Base-by-base conservation (phyloP, 2,888 invertebrate species). In the Cantharis rustica region DNA sequence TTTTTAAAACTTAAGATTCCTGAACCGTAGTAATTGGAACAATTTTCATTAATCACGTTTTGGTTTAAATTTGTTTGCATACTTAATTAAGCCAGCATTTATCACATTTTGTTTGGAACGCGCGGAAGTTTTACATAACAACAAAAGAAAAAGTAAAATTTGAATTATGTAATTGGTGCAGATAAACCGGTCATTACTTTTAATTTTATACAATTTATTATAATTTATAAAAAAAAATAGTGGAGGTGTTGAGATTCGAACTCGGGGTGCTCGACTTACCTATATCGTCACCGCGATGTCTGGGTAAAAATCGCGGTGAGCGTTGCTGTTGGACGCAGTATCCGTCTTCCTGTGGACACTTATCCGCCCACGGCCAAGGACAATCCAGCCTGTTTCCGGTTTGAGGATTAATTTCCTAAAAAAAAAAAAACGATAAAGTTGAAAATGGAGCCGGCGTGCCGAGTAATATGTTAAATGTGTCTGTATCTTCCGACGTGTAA, bases 301-400 rank as follows among this genome's bases (percentile, higher is more conserved):
- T 84, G 9, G 87, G 86, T 64, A 88, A 85, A 83, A 90, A 90
- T 78, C 90, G 86, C 7, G 90, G 90, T 3, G 90, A 90, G 79
- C 89, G 89, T 75, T 87, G 84, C 66, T 86, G 85, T 70, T 87
- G 87, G 26, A 87, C 77, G 76, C 86, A 87, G 79, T 85, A 87
- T 75, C 87, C 87, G 78, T 88, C 88, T 77, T 88, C 87, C 76
- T 86, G 85, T 13, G 86, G 83, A 77, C 87, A 86, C 79, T 90
- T 89, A 71, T 89, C 88, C 71, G 90, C 88, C 87, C 87, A 87
- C 10, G 87, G 87, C 83, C 89, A 88, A 71, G 92, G 91, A 75
- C 92, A 88, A 83, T 92, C 92, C 79, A 93, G 87, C 72, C 92
- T 89, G 17, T 91, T 92, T 15, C 92, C 92, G 1, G 92, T 92